Conservation (phyloP, 2,888 invertebrate species). For the Alcis repandata region DNA sequence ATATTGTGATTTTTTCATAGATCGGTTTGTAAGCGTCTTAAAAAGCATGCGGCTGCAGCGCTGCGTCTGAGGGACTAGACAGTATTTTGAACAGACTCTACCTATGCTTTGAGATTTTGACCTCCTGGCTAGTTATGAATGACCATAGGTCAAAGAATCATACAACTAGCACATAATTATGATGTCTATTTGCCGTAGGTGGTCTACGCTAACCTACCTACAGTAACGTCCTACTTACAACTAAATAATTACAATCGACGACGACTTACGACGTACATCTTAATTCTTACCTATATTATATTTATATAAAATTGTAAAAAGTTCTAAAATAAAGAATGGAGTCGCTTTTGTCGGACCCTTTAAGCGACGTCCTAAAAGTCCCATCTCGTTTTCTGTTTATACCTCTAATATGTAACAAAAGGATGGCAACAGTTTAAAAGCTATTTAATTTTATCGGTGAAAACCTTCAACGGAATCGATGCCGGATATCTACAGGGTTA, state of each 20-base stretch:
- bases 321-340: not conserved
- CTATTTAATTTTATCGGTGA: not conserved
- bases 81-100: too few relatives aligned
- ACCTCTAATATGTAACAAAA: too few relatives aligned
- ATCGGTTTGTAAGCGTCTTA: too few relatives aligned
- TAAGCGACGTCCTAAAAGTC: not conserved
- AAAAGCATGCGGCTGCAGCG: too few relatives aligned
- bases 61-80: too few relatives aligned
- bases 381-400: too few relatives aligned
- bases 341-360: too few relatives aligned
- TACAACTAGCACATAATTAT: too few relatives aligned
- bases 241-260: slow-evolving; percentile 12
- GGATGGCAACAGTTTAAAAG: too few relatives aligned
- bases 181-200: not conserved
- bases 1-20: too few relatives aligned
- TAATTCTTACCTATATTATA: not conserved
- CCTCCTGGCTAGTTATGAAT: not conserved
- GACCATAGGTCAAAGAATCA: not conserved
- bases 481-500: too few relatives aligned
- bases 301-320: slow-evolving; percentile 23
- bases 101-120: not conserved
- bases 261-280: not conserved
- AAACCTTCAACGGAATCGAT: not conserved
- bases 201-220: not conserved
- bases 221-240: not conserved